phyloP scores from a whole-genome alignment of 2,797 vertebrate genomes.

The Pseudocheirus occidentalis region DNA sequence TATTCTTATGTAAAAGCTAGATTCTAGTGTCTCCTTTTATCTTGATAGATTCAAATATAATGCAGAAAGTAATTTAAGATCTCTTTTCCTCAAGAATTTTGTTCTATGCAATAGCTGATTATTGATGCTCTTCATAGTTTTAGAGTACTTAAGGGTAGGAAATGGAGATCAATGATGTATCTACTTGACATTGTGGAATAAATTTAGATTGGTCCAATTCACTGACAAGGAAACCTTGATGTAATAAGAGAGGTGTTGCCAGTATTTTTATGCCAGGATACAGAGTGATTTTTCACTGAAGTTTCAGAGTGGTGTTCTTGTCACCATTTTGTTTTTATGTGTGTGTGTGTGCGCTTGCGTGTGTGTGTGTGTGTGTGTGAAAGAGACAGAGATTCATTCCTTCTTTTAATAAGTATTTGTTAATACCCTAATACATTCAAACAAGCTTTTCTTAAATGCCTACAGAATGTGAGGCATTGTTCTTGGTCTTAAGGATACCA shows the following conservation, averaged over 20 bases:
- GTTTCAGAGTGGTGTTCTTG: too few relatives aligned
- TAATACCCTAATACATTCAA: background rate
- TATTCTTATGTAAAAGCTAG: background rate
- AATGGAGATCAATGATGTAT: conserved; percentile 48
- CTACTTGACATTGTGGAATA: conserved; percentile 44
- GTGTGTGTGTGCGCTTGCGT: too few relatives aligned
- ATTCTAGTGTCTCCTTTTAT: conserved; percentile 49
- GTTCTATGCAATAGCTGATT: conserved; percentile 45
- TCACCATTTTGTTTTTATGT: too few relatives aligned
- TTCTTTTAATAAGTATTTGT: background rate
- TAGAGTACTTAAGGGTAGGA: conserved; percentile 46
- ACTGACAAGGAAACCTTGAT: conserved; percentile 2
- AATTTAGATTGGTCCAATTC: conserved; percentile 28
- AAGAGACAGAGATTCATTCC: background rate
- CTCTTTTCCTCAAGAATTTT: conserved; percentile 20
- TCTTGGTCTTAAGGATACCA: background rate
- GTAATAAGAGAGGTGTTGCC: background rate
- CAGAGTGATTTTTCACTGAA: background rate
- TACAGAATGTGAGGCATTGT: background rate
- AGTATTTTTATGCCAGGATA: background rate
- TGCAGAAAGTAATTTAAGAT: conserved; percentile 37
- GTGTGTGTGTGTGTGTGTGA: too few relatives aligned
- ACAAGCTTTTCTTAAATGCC: background rate
- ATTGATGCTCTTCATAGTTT: conserved; percentile 44
- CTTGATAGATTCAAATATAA: conserved; percentile 61